These are phyloP conservation scores for Tragelaphus eurycerus DNA, from an alignment of 2,797 vertebrate species.

Conservation along the genomic window DNA sequence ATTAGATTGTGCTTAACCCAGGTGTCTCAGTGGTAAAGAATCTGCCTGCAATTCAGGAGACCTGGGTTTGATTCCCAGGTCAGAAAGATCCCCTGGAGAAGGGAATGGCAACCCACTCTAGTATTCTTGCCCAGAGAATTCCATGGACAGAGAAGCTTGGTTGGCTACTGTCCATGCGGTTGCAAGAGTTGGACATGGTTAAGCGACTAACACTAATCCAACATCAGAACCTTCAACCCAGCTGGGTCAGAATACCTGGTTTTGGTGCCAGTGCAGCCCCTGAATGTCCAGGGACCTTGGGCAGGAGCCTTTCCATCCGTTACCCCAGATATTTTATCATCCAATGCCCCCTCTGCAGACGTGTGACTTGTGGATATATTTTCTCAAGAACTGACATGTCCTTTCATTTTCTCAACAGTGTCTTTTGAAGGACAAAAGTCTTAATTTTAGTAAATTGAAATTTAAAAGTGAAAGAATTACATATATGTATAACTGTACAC, in stretches of 20 bases:
- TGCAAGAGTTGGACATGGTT: background rate
- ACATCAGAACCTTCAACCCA: fast-evolving
- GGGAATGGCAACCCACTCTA: background rate
- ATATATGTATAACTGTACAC: background rate
- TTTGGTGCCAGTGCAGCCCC: fast-evolving
- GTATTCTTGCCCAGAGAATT: background rate
- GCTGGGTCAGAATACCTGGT: background rate
- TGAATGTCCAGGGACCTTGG: background rate
- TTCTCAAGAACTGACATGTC: fast-evolving
- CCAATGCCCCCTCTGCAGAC: fast-evolving
- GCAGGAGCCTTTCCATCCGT: fast-evolving
- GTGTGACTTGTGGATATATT: fast-evolving
- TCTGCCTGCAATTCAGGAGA: background rate
- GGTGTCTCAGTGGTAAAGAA: background rate
- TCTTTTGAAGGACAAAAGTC: background rate
- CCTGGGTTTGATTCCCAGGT: background rate
- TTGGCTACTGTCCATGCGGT: background rate
- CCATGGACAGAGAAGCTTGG: background rate
- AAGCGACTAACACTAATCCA: background rate
- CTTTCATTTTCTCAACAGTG: background rate
- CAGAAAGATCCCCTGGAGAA: background rate
- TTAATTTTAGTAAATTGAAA: background rate
- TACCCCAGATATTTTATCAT: background rate
- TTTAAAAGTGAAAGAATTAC: background rate
- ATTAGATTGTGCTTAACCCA: background rate